Evolutionary conservation across 1,140 invertebrate genomes (phyloP), one percentile per base, ranked within the genome.

Genomic region (Drepana arcuata): DNA sequence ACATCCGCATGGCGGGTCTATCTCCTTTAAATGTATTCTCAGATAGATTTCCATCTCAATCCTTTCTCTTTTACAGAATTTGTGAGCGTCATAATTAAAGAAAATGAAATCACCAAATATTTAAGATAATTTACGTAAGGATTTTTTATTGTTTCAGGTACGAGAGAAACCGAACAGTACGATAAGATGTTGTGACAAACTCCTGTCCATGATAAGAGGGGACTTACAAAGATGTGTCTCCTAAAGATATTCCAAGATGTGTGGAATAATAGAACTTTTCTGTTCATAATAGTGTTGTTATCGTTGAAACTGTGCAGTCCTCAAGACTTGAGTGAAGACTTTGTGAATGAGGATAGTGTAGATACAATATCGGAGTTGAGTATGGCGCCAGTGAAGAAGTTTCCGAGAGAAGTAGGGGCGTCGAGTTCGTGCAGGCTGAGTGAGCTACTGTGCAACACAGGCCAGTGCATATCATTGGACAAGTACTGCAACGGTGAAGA

Each of bases 401-500:
- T 64, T 14, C 68, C 71, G 37, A 39, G 49, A 5, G 26, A 55
- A 14, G 61, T 61, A 14, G 66, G 38, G 11, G 13, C 7, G 5
- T 45, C 30, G 3, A 62, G 47, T 34, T 62, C 72, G 28, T 95
- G 93, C 77, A 88, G 89, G 43, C 84, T 92, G 48, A 93, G 91
- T 61, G 92, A 95, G 77, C 91, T 91, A 66, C 83, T 84, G 35
- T 93, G 91, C 73, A 86, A 87, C 52, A 89, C 88, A 16, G 89
- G 89, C 21, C 86, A 88, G 49, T 94, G 92, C 75, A 86, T 93
- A 47, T 87, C 89, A 4, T 82, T 90, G 57, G 91, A 93, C 72
- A 89, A 89, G 52, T 93, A 87, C 74, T 93, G 92, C 71, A 91
- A 94, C 65, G 92, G 92, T 2, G 85, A 89, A 38, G 88, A 92